Conservation (phyloP, 2,113 vertebrate species). For the Willisornis vidua region DNA sequence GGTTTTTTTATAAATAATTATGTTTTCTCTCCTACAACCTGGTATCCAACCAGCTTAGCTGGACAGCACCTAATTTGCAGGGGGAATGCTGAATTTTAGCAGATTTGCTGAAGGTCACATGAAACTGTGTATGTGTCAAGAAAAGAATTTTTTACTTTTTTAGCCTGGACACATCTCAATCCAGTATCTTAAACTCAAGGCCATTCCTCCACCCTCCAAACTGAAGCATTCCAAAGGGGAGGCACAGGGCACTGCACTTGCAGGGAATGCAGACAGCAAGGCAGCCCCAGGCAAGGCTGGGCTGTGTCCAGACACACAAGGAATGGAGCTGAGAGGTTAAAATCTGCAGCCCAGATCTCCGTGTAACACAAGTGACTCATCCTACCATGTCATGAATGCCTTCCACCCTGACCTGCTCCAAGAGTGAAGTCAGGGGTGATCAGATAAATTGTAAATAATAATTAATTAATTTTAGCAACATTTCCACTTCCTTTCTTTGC, state of each 20-base stretch:
- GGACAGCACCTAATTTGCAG: background rate
- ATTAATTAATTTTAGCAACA: background rate
- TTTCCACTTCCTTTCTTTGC: background rate
- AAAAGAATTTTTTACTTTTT: background rate
- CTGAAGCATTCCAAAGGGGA: background rate
- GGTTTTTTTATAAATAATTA: background rate
- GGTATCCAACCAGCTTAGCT: background rate
- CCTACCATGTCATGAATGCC: background rate
- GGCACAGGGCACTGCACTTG: fast-evolving
- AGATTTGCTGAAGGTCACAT: background rate
- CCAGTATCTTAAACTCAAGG: background rate
- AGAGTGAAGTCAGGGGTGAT: background rate
- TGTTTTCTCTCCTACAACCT: background rate
- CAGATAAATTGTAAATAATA: background rate
- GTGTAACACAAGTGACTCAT: background rate
- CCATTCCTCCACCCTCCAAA: background rate
- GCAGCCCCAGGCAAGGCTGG: background rate
- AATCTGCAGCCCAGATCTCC: background rate
- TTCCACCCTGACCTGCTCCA: background rate
- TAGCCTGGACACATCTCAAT: background rate
- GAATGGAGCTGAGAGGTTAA: background rate
- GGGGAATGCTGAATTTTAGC: background rate
- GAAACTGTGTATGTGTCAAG: background rate
- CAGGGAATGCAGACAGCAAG: background rate
- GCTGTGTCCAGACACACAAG: fast-evolving